A percentile compares a stretch with the other conserved stretches of the same genome.
These are phyloP conservation scores for Platycnemis pennipes DNA, from an alignment of 2,888 invertebrate species.

Conservation along the genomic window DNA sequence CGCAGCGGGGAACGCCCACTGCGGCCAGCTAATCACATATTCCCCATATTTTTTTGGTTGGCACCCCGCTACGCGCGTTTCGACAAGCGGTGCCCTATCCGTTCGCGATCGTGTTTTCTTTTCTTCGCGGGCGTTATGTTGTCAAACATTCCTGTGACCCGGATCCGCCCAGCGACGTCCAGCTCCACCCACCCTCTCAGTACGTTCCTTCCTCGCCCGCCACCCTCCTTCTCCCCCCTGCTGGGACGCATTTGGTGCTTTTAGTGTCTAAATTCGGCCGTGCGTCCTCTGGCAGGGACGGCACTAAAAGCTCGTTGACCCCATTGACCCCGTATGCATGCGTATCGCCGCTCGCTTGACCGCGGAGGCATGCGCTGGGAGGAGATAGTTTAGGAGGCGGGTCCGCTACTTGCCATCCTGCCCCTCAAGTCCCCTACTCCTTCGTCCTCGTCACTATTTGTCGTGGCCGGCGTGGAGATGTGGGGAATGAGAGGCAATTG, in stretches of 20 bases:
- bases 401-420: not conserved
- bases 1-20: not conserved
- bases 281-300: conserved; percentile 30
- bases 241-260: not conserved
- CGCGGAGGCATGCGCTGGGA: conserved; percentile 74
- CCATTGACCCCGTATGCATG: conserved; percentile 66
- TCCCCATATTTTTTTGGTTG: not conserved
- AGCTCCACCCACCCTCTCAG: conserved; percentile 17
- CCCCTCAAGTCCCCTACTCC: conserved; percentile 71
- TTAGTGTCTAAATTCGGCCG: conserved; percentile 42
- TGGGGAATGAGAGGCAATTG: conserved; percentile 55
- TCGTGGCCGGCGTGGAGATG: conserved; percentile 54
- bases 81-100: not conserved
- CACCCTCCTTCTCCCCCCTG: not conserved
- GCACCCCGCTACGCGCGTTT: not conserved
- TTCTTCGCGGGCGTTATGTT: not conserved
- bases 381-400: conserved; percentile 58
- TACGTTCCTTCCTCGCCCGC: not conserved
- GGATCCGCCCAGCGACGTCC: not conserved
- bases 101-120: not conserved
- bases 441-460: conserved; percentile 54
- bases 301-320: conserved; percentile 68
- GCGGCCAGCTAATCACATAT: not conserved
- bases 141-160: conserved; percentile 5
- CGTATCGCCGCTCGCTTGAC: conserved; percentile 59